A percentile compares a stretch with the other conserved stretches of the same genome.
phyloP scores from a whole-genome alignment of 2,888 invertebrate species.

The Caenorhabditis doughertyi region DNA sequence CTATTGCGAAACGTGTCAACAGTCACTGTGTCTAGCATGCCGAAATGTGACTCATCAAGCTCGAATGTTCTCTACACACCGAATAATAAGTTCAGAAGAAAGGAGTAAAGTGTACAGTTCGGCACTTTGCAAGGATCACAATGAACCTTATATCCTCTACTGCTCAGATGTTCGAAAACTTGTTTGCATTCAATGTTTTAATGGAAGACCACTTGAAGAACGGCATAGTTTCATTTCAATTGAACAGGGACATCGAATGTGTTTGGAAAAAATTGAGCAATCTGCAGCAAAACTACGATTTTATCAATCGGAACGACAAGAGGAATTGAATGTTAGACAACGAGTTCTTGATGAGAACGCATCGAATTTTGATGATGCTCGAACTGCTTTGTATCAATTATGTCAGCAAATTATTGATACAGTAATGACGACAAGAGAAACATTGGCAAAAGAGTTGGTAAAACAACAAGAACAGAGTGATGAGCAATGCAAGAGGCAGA shows the following conservation, averaged over 20 bases:
- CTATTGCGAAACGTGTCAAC: slow-evolving; percentile 90
- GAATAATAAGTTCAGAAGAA: slow-evolving; percentile 87
- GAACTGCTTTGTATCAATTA: slow-evolving; percentile 84
- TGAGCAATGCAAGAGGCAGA: slow-evolving; percentile 69
- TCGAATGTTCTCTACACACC: slow-evolving; percentile 89
- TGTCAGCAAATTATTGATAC: slow-evolving; percentile 88
- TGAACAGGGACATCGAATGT: slow-evolving; percentile 88
- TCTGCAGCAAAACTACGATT: slow-evolving; percentile 85
- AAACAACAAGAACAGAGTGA: slow-evolving; percentile 69
- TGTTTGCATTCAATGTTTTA: slow-evolving; percentile 89
- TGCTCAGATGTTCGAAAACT: slow-evolving; percentile 87
- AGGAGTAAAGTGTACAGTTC: slow-evolving; percentile 74
- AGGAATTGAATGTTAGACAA: slow-evolving; percentile 87
- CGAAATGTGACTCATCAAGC: slow-evolving; percentile 89
- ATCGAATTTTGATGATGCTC: slow-evolving; percentile 85
- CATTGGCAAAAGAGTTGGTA: slow-evolving; percentile 87
- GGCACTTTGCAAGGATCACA: slow-evolving; percentile 87
- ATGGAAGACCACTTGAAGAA: slow-evolving; percentile 85
- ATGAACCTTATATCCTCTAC: slow-evolving; percentile 89
- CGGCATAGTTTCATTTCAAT: slow-evolving; percentile 88
- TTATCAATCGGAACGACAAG: slow-evolving; percentile 86
- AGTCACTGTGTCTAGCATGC: slow-evolving; percentile 88
- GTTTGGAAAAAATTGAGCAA: slow-evolving; percentile 88
- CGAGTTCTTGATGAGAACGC: slow-evolving; percentile 87
- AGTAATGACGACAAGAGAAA: slow-evolving; percentile 86